These are phyloP conservation scores for Netelia melanura DNA, from an alignment of 2,888 invertebrate species.

Conservation along the genomic window DNA sequence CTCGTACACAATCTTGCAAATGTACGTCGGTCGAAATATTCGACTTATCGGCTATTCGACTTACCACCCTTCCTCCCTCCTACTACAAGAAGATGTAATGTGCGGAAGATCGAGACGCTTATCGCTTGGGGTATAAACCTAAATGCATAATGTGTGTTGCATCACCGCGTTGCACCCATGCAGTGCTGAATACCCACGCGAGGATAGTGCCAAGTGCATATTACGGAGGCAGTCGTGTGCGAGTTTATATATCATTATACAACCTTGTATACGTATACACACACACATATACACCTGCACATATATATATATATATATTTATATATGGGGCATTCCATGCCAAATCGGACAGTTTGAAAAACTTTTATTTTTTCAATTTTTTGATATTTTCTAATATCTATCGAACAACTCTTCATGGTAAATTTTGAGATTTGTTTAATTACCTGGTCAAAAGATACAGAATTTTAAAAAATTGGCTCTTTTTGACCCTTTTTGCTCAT, in stretches of 20 bases:
- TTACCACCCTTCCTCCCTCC: background rate
- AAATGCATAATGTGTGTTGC: constrained; percentile 29
- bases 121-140: background rate
- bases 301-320: too few relatives aligned
- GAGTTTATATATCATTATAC: constrained; percentile 5
- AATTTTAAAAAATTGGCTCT: too few relatives aligned
- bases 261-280: background rate
- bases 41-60: background rate
- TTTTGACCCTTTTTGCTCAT: too few relatives aligned
- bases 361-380: too few relatives aligned
- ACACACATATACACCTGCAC: too few relatives aligned
- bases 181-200: constrained; percentile 4
- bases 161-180: background rate
- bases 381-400: too few relatives aligned
- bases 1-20: background rate
- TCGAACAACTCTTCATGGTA: too few relatives aligned
- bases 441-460: too few relatives aligned
- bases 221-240: constrained; percentile 5
- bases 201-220: background rate
- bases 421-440: too few relatives aligned
- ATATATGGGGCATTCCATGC: too few relatives aligned
- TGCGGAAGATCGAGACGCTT: constrained; percentile 1
- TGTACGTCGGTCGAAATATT: background rate
- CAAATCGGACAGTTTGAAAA: too few relatives aligned
- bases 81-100: background rate